Conservation (phyloP, 2,113 vertebrate species). For the Sterna hirundo region DNA sequence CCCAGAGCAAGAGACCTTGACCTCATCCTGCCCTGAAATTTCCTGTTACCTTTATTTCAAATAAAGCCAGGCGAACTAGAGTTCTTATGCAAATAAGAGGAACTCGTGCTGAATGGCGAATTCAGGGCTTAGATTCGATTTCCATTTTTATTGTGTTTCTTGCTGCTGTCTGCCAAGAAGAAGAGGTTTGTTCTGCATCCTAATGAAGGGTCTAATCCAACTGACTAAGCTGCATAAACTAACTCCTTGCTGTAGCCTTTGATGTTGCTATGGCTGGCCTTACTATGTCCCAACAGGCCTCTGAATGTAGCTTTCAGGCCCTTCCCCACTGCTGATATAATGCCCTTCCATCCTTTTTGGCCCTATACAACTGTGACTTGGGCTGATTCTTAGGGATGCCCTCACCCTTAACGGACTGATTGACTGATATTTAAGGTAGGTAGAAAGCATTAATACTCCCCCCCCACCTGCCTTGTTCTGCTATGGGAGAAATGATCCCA, state of each 20-base stretch:
- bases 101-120: conserved; percentile 69
- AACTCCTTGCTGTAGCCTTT: conserved; percentile 52
- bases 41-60: conserved; percentile 76
- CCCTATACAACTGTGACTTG: background rate
- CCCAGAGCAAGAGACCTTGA: conserved; percentile 56
- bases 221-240: conserved; percentile 27
- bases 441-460: background rate
- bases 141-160: conserved; percentile 74
- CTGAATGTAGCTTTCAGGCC: conserved; percentile 19
- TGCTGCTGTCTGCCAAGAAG: conserved; percentile 56
- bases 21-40: conserved; percentile 73
- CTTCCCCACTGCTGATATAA: background rate
- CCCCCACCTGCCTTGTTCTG: background rate
- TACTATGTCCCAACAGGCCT: background rate
- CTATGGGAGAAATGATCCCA: background rate
- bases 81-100: conserved; percentile 66
- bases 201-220: conserved; percentile 70
- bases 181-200: conserved; percentile 58
- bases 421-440: background rate
- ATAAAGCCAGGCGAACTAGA: conserved; percentile 55
- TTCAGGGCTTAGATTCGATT: conserved; percentile 69
- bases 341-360: background rate
- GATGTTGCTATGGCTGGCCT: conserved; percentile 16
- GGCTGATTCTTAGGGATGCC: background rate
- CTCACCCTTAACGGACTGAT: background rate